Evolutionary conservation across 1,140 invertebrate genomes (phyloP).

Genomic region (Drosophila willistoni): DNA sequence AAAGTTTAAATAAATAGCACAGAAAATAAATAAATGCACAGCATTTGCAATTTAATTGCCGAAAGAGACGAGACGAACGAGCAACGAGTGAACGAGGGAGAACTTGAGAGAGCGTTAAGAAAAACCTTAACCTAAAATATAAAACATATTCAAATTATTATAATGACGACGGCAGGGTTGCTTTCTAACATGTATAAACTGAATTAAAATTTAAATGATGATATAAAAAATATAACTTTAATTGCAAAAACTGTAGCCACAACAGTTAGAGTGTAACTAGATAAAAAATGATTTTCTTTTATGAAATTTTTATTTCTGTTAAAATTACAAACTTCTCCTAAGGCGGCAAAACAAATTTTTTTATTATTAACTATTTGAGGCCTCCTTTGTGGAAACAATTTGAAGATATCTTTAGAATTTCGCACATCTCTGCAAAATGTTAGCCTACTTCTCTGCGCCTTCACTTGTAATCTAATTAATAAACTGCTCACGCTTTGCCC

Average conservation of each 20-base stretch:
- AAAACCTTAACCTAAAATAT: conserved; percentile 38
- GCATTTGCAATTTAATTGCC: conserved; percentile 45
- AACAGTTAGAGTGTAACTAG: background rate
- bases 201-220: background rate
- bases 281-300: too few relatives aligned
- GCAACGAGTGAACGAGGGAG: background rate
- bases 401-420: background rate
- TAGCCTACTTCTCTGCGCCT: conserved; percentile 14
- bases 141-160: conserved; percentile 1
- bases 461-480: conserved; percentile 40
- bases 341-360: too few relatives aligned
- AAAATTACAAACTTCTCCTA: too few relatives aligned
- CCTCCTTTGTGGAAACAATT: background rate
- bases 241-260: background rate
- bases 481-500: conserved; percentile 43
- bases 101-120: conserved; percentile 19
- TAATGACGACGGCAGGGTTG: conserved; percentile 2
- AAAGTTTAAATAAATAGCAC: conserved; percentile 57
- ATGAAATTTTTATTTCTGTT: too few relatives aligned
- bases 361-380: too few relatives aligned
- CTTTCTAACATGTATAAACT: background rate
- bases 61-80: background rate
- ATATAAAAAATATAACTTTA: background rate
- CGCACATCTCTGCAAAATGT: background rate
- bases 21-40: conserved; percentile 52